Evolutionary conservation across 2,797 vertebrate genomes (phyloP).

Genomic region (Oreonectes daqikongensis): DNA sequence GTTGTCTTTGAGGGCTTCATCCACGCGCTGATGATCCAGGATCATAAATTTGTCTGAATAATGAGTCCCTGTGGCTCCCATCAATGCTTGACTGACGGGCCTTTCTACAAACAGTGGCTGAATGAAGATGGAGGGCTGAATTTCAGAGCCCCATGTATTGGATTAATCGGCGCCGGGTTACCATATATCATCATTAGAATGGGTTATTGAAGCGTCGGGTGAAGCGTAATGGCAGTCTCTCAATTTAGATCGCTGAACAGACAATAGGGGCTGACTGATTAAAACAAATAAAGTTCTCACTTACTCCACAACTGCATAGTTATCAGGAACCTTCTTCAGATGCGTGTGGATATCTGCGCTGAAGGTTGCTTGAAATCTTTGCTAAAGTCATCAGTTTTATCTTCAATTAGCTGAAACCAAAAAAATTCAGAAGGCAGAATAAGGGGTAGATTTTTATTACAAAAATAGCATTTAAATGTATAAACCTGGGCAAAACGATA

Average conservation of each 20-base stretch:
- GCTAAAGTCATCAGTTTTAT: slow-evolving; percentile 32
- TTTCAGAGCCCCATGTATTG: slow-evolving; percentile 68
- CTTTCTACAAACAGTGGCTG: slow-evolving; percentile 60
- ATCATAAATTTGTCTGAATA: slow-evolving; percentile 68
- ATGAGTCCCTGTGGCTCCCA: slow-evolving; percentile 63
- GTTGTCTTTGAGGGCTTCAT: slow-evolving; percentile 50
- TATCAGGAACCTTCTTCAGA: slow-evolving; percentile 40
- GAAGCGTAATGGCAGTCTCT: slow-evolving; percentile 68
- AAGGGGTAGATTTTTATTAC: no score
- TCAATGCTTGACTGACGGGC: slow-evolving; percentile 65
- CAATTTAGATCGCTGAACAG: slow-evolving; percentile 66
- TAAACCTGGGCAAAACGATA: no score
- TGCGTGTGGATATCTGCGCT: slow-evolving; percentile 18
- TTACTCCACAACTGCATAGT: slow-evolving; percentile 46
- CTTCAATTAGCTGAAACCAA: slow-evolving; percentile 13
- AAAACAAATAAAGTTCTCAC: slow-evolving; percentile 56
- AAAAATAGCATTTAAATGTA: no score
- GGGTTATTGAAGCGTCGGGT: slow-evolving; percentile 69
- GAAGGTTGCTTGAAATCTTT: slow-evolving; percentile 23
- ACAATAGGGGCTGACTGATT: slow-evolving; percentile 60
- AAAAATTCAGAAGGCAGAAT: not conserved
- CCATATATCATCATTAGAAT: slow-evolving; percentile 76
- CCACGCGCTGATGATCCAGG: slow-evolving; percentile 59
- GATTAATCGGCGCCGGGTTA: slow-evolving; percentile 69
- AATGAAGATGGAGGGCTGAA: slow-evolving; percentile 76